phyloP scores from a whole-genome alignment of 2,888 invertebrate genomes.

The Exephanes ischioxanthus region DNA sequence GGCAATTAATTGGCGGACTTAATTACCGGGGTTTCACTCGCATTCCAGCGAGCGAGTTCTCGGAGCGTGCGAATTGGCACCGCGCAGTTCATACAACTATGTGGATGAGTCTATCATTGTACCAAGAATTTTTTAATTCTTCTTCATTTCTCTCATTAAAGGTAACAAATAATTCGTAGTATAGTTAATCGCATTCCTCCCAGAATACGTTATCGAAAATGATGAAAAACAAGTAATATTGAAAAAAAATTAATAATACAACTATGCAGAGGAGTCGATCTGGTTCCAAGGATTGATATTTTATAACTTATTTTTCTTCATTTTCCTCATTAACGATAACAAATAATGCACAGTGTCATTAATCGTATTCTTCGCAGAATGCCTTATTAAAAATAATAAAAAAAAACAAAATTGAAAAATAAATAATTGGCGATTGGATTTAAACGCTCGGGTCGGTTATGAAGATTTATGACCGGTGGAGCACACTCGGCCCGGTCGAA shows the following conservation, averaged over 20 bases:
- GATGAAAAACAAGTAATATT: too few relatives aligned
- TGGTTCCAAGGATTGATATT: neutral
- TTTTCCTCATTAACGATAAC: neutral
- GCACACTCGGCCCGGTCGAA: conserved; percentile 14
- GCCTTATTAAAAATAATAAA: too few relatives aligned
- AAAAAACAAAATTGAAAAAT: neutral
- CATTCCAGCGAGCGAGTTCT: conserved; percentile 65
- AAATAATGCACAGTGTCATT: neutral
- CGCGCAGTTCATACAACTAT: neutral
- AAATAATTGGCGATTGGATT: neutral
- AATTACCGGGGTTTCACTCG: conserved; percentile 69
- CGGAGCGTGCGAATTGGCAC: conserved; percentile 13
- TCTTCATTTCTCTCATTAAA: neutral
- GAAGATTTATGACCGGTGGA: conserved; percentile 3
- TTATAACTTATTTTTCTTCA: neutral
- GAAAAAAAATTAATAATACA: neutral
- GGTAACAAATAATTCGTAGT: too few relatives aligned
- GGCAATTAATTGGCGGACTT: neutral
- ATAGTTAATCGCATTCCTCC: too few relatives aligned
- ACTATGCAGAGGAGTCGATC: neutral
- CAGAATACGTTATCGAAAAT: too few relatives aligned
- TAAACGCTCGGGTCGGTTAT: neutral
- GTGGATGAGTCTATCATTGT: conserved; percentile 11
- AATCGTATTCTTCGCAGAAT: neutral
- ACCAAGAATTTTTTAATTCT: neutral